phyloP scores from a whole-genome alignment of 2,888 invertebrate genomes.

The Pherbina coryleti region DNA sequence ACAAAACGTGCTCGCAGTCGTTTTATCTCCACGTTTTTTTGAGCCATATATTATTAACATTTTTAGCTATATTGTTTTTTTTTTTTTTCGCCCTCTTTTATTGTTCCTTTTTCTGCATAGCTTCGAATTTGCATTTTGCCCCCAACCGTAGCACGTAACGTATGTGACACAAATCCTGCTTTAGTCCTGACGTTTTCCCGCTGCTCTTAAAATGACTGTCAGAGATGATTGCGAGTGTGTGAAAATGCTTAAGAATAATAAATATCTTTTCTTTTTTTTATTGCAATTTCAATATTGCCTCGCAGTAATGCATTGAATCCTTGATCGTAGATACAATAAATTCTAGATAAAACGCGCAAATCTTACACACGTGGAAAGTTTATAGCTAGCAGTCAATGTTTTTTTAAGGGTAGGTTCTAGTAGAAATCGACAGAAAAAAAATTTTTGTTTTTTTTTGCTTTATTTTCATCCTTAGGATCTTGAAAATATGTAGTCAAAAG shows the following conservation, averaged over 20 bases:
- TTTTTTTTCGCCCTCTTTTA: not conserved
- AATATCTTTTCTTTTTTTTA: not conserved
- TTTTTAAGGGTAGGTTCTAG: no score
- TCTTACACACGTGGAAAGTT: no score
- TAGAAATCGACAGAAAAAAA: no score
- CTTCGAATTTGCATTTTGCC: slow-evolving; percentile 3
- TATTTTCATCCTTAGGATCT: no score
- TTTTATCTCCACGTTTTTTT: not conserved
- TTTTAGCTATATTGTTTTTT: no score
- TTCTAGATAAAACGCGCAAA: no score
- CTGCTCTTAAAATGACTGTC: not conserved
- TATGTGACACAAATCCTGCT: not conserved
- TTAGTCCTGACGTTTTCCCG: not conserved
- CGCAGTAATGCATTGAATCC: not conserved
- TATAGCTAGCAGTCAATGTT: no score
- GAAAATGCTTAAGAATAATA: not conserved
- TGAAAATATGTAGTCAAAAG: no score
- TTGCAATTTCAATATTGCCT: slow-evolving; percentile 1
- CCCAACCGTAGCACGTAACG: not conserved
- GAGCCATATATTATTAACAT: not conserved
- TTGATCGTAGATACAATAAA: not conserved
- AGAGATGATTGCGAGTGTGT: not conserved
- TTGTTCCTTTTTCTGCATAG: not conserved
- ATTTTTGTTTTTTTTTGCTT: no score
- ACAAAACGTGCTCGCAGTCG: not conserved